phyloP scores from a whole-genome alignment of 1,140 invertebrate species.

The Charaxes varanes region DNA sequence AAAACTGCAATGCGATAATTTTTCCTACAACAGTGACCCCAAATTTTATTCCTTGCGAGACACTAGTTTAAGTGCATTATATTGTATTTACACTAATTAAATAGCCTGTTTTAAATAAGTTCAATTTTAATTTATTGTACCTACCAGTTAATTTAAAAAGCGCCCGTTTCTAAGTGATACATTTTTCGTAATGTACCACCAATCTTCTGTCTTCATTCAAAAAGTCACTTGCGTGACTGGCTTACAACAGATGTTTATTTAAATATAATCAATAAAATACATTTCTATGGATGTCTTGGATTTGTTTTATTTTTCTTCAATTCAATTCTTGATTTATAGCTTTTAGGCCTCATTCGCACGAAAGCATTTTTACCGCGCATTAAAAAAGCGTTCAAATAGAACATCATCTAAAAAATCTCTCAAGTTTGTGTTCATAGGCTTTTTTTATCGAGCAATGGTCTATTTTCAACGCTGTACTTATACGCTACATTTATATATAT shows the following conservation, averaged over 20 bases:
- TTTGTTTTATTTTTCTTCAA: conserved; percentile 19
- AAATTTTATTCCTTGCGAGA: conserved; percentile 29
- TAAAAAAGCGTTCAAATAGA: too few species aligned
- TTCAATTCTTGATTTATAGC: too few species aligned
- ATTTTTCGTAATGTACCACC: conserved; percentile 1
- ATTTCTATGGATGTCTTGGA: conserved; percentile 44
- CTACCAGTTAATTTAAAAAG: conserved; percentile 2
- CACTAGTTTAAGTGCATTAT: conserved; percentile 38
- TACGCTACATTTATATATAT: too few species aligned
- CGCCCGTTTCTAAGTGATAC: neutral
- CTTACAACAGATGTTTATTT: conserved; percentile 34
- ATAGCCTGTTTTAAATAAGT: conserved; percentile 5
- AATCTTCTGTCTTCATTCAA: too few species aligned
- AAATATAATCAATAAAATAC: conserved; percentile 37
- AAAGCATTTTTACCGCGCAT: too few species aligned
- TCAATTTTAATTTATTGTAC: conserved; percentile 15
- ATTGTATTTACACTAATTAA: conserved; percentile 32
- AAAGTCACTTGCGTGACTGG: too few species aligned
- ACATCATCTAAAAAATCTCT: too few species aligned
- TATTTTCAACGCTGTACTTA: too few species aligned
- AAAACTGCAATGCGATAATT: conserved; percentile 10
- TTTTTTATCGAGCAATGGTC: too few species aligned
- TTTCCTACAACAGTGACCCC: conserved; percentile 19
- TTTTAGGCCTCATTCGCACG: too few species aligned
- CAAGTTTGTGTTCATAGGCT: too few species aligned